Percentiles rank a stretch among this genome's conserved stretches.
Evolutionary conservation across 2,797 vertebrate genomes (phyloP).

Genomic region (Hirundo rustica): DNA sequence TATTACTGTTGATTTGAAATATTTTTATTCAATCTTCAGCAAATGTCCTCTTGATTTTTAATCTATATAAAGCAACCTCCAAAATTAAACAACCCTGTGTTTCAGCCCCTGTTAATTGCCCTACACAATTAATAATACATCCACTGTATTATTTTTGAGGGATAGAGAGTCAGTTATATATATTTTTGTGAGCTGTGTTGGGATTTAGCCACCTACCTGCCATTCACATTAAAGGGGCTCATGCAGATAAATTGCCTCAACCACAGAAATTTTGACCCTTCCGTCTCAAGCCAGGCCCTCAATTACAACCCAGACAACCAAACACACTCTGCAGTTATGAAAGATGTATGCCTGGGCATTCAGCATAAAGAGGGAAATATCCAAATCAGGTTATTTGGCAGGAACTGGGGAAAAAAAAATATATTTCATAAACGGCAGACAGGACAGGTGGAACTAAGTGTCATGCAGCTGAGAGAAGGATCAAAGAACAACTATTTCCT

Average conservation of each 20-base stretch:
- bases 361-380: slow-evolving; percentile 29
- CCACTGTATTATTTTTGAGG: background rate
- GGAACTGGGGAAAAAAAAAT: background rate
- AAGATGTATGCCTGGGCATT: background rate
- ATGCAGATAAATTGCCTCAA: slow-evolving; percentile 37
- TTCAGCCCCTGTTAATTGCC: background rate
- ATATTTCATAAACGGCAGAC: slow-evolving; percentile 22
- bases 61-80: background rate
- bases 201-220: slow-evolving; percentile 29
- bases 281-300: background rate
- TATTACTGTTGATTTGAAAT: background rate
- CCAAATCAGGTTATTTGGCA: slow-evolving; percentile 44
- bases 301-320: slow-evolving; percentile 24
- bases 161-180: background rate
- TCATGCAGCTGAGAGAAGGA: slow-evolving; percentile 25
- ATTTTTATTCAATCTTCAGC: background rate
- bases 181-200: background rate
- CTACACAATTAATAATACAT: slow-evolving; percentile 8
- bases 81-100: slow-evolving; percentile 1
- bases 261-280: slow-evolving; percentile 6
- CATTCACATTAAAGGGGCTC: slow-evolving; percentile 26
- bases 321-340: slow-evolving; percentile 26
- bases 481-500: slow-evolving; percentile 61
- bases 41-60: slow-evolving; percentile 13
- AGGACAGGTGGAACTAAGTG: slow-evolving; percentile 51